phyloP scores from a whole-genome alignment of 53 echinoderm and acorn worm species.

The Henricia sp. region DNA sequence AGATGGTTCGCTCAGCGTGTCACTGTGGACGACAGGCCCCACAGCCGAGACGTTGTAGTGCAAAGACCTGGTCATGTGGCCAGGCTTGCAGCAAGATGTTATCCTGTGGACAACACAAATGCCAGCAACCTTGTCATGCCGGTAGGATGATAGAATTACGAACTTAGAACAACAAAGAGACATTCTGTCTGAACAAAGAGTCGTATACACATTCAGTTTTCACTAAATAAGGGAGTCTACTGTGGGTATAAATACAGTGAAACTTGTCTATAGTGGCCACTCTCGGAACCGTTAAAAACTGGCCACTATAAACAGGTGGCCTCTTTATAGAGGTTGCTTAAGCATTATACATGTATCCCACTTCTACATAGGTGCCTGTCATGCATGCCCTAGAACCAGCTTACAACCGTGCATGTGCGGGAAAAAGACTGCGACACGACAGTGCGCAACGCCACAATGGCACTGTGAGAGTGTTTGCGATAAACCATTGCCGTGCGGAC shows the following conservation, averaged over 20 bases:
- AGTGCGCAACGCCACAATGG: slow-evolving; percentile 85
- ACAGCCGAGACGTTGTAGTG: slow-evolving; percentile 81
- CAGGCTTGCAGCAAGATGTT: slow-evolving; percentile 73
- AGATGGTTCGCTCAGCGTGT: slow-evolving; percentile 79
- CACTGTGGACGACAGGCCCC: slow-evolving; percentile 76
- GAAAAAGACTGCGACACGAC: slow-evolving; percentile 54
- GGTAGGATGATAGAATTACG: slow-evolving; percentile 55
- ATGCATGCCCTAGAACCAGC: slow-evolving; percentile 80
- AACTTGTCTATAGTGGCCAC: no score
- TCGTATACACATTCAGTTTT: no score
- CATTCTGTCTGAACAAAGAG: no score
- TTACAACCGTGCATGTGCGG: slow-evolving; percentile 81
- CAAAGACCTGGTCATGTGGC: slow-evolving; percentile 88
- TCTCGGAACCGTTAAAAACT: no score
- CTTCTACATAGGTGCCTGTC: slow-evolving; percentile 71
- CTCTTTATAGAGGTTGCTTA: no score
- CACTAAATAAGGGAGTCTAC: no score
- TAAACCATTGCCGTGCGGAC: slow-evolving; percentile 68
- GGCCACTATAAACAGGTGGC: no score
- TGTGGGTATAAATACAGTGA: no score
- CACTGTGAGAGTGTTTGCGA: slow-evolving; percentile 75
- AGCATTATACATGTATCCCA: no score
- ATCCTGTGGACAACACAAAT: slow-evolving; percentile 82
- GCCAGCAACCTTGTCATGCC: slow-evolving; percentile 82
- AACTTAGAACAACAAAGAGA: no score